Base-by-base conservation (phyloP, 1,140 invertebrate genomes). In the Palaemon carinicauda region DNA sequence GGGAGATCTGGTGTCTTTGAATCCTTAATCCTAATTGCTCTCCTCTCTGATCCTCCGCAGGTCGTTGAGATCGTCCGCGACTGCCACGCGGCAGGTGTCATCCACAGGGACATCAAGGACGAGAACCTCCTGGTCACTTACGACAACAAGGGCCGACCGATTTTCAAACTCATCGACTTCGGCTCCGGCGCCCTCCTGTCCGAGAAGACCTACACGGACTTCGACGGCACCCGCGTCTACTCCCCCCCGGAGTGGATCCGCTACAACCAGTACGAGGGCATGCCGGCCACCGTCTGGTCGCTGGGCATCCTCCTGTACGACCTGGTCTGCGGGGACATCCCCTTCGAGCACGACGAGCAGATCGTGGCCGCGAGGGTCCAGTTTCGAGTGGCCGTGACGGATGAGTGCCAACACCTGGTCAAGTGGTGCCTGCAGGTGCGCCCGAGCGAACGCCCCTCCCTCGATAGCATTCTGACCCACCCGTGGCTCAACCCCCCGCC, bases 241-340 rank as follows among this genome's bases (percentile, higher is more conserved):
- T 93, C 93, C 89, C 94, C 95, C 29, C 94, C 94, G 29, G 94
- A 95, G 91, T 95, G 94, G 95, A 94, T 95, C 85, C 90, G 91
- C 51, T 91, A 92, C 84, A 92, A 93, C 80, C 90, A 93, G 51
- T 95, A 95, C 89, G 91, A 94, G 89, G 95, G 93, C 21, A 90
- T 92, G 2, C 91, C 93, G 41, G 94, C 94, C 19, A 94, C 94
- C 10, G 94, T 95, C 0, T 95, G 94, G 94, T 95, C 94, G 0
- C 90, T 95, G 52, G 94, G 94, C 51, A 94, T 95, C 87, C 92
- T 95, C 0, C 91, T 95, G 5, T 95, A 93, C 90, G 94, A 95
- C 90, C 94, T 95, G 93, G 93, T 95, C 12, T 94, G 93, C 90
- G 94, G 94, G 15, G 94, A 95, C 90, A 94, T 95, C 90, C 94